A percentile compares a stretch with the other conserved stretches of the same genome.
Conservation (phyloP, 2,797 vertebrate species). For the Centropyge bicolor region DNA sequence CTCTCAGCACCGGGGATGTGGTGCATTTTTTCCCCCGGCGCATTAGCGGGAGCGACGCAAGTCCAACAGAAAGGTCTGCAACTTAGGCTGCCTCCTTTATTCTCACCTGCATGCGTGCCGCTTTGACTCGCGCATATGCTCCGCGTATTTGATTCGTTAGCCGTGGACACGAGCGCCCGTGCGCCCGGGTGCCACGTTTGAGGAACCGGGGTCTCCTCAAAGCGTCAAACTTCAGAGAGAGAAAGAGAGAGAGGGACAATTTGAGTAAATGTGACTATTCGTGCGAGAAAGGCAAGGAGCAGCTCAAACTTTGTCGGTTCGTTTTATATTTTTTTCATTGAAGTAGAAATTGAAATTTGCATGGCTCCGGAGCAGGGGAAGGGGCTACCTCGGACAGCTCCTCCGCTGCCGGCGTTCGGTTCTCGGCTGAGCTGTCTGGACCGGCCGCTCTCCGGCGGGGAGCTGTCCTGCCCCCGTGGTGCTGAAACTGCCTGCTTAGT, state of each 20-base stretch:
- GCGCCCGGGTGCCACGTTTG: conserved; percentile 41
- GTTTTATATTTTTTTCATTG: neutral
- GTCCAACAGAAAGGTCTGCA: conserved; percentile 58
- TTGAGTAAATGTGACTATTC: neutral
- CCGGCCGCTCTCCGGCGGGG: conserved; percentile 58
- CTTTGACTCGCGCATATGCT: neutral
- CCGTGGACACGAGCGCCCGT: neutral
- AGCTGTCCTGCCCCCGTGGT: conserved; percentile 77
- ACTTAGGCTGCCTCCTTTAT: conserved; percentile 56
- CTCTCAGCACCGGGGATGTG: conserved; percentile 20
- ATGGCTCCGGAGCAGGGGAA: neutral
- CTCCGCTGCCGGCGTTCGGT: conserved; percentile 44
- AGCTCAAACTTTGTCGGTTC: conserved; percentile 42
- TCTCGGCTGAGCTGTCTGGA: conserved; percentile 47
- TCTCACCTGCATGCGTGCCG: conserved; percentile 3
- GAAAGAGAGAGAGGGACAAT: conserved; percentile 32
- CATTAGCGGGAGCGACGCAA: conserved; percentile 45
- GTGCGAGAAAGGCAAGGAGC: conserved; percentile 6
- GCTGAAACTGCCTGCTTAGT: conserved; percentile 74
- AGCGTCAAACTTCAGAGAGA: conserved; percentile 70
- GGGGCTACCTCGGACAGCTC: conserved; percentile 71
- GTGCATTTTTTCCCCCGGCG: conserved; percentile 19
- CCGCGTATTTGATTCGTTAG: neutral
- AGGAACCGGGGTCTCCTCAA: conserved; percentile 32
- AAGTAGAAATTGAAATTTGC: neutral